Conservation (phyloP, 2,797 vertebrate genomes). For the Anabas testudineus region DNA sequence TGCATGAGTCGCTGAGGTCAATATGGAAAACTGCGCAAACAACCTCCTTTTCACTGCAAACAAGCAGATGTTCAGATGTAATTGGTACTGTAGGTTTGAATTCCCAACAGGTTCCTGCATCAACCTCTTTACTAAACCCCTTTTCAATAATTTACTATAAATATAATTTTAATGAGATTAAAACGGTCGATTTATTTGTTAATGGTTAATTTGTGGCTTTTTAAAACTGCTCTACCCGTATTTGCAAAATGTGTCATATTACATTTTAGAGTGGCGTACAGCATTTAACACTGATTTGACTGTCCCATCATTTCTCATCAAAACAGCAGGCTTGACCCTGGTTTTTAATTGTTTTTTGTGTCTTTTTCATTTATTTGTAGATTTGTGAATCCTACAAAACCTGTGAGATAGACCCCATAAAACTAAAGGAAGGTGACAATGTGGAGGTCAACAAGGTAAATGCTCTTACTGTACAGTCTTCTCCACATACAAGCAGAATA, state of each 20-base stretch:
- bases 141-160: not conserved
- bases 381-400: slow-evolving; percentile 96
- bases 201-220: not conserved
- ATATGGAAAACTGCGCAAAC: slow-evolving; percentile 33
- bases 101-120: not conserved
- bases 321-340: not conserved
- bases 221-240: not conserved
- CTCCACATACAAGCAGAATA: not conserved
- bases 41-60: slow-evolving; percentile 22
- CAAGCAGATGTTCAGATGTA: slow-evolving; percentile 30
- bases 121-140: not conserved
- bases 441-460: slow-evolving; percentile 95
- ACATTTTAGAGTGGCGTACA: too few relatives aligned
- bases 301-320: not conserved
- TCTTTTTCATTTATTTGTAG: slow-evolving; percentile 75
- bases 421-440: slow-evolving; percentile 95
- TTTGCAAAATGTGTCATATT: too few relatives aligned
- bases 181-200: not conserved
- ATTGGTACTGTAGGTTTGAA: slow-evolving; percentile 5
- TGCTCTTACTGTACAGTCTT: not conserved
- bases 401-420: slow-evolving; percentile 97
- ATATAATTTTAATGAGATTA: not conserved
- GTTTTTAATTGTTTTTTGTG: slow-evolving; percentile 11
- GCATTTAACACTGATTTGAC: too few relatives aligned
- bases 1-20: slow-evolving; percentile 34